phyloP scores from a whole-genome alignment of 1,140 invertebrate genomes.

The Orchesella cincta region DNA sequence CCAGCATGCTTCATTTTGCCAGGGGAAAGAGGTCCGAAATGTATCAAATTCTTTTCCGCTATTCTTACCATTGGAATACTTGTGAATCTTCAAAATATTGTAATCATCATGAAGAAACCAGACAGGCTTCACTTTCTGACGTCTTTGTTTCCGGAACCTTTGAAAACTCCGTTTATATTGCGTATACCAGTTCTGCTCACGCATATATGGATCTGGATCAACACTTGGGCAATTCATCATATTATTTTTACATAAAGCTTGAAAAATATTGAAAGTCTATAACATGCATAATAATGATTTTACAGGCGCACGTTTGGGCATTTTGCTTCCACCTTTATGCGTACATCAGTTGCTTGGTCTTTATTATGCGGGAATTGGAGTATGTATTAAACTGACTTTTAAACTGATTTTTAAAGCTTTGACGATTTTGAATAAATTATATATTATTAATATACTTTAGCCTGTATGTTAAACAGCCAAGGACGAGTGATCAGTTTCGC shows the following conservation, averaged over 20 bases:
- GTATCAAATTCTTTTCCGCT: constrained; percentile 2
- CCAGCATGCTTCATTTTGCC: not conserved
- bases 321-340: not conserved
- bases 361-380: not conserved
- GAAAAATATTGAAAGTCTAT: no score
- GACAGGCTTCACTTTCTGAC: not conserved
- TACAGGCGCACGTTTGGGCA: not conserved
- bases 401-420: not conserved
- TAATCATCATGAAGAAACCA: constrained; percentile 2
- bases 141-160: not conserved
- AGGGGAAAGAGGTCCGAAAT: not conserved
- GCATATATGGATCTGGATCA: not conserved
- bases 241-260: no score
- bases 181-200: not conserved
- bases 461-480: not conserved
- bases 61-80: not conserved
- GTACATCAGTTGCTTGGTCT: constrained; percentile 5
- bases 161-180: not conserved
- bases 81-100: not conserved
- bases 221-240: not conserved
- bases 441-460: not conserved
- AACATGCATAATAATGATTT: not conserved
- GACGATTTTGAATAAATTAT: not conserved
- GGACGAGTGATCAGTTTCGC: not conserved
- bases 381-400: not conserved